Evolutionary conservation across 2,113 vertebrate genomes (phyloP), one percentile per base, ranked within the genome.

Genomic region (Hippocampus abdominalis): DNA sequence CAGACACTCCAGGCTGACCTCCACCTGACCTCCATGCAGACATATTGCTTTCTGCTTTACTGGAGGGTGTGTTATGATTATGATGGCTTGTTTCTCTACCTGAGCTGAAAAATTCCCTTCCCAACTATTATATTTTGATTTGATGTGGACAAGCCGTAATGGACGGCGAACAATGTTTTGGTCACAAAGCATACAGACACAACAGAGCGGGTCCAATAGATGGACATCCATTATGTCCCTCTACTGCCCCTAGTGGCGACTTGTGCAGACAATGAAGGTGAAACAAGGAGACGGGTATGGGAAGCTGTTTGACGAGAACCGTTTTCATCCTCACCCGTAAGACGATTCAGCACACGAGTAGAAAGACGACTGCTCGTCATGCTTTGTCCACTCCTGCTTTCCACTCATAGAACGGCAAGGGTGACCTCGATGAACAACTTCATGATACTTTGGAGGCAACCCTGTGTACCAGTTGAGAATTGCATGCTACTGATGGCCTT

Each of bases 21-120:
- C 86, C 68, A 77, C 60, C 80, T 87, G 79, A 91, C 90, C 90
- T 89, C 81, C 71, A 86, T 81, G 85, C 83, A 83, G 85, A 81
- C 75, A 64, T 70, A 72, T 81, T 69, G 72, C 74, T 83, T 86
- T 80, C 71, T 82, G 73, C 69, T 79, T 71, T 77, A 66, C 74
- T 69, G 60, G 64, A 59, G 48, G 16, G 18, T 68, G 70, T 25
- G 21, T 54, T 36, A 5, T 36, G 32, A 36, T 36, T 36, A 36
- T 23, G 72, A 84, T 78, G 53, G 53, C 39, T 60, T 27, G 23
- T 20, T 46, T 36, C 21, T 61, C 54, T 40, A 20, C 27, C n/a
- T 21, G 49, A 64, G 13, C 23, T 49, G 27, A 72, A 70, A 44
- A 61, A 67, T 25, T 64, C 62, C 62, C 15, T 1, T 6, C 8